These are phyloP conservation scores for Formica exsecta DNA, from an alignment of 1,140 invertebrate species.

Conservation along the genomic window DNA sequence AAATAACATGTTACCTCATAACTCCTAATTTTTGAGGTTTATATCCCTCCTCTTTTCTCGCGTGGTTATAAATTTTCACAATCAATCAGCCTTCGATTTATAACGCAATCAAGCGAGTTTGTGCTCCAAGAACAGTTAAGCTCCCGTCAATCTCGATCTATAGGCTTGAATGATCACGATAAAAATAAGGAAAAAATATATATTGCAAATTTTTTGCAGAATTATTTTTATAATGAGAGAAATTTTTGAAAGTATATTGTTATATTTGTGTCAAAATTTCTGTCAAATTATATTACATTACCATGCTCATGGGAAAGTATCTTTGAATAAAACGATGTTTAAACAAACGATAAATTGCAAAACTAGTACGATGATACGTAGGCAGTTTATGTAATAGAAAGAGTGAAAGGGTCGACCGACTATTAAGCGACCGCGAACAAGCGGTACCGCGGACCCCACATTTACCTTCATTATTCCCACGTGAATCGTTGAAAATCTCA, in stretches of 20 bases:
- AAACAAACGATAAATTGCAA: conserved; percentile 13
- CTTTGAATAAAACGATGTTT: background rate
- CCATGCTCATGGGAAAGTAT: background rate
- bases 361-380: background rate
- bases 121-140: too few relatives aligned
- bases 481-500: conserved; percentile 85
- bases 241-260: background rate
- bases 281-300: background rate
- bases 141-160: background rate
- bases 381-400: conserved; percentile 31
- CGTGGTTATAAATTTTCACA: conserved; percentile 2
- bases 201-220: background rate
- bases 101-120: conserved; percentile 28
- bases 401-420: conserved; percentile 72
- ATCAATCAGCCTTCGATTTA: conserved; percentile 21
- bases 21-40: conserved; percentile 21
- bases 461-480: conserved; percentile 86
- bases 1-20: conserved; percentile 23
- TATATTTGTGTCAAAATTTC: background rate
- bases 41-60: background rate
- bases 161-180: background rate
- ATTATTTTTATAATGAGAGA: background rate
- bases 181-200: background rate
- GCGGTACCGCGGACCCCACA: conserved; percentile 78
- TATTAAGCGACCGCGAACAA: conserved; percentile 78